Conservation (phyloP, 2,113 vertebrate species). For the Amia ocellicauda region DNA sequence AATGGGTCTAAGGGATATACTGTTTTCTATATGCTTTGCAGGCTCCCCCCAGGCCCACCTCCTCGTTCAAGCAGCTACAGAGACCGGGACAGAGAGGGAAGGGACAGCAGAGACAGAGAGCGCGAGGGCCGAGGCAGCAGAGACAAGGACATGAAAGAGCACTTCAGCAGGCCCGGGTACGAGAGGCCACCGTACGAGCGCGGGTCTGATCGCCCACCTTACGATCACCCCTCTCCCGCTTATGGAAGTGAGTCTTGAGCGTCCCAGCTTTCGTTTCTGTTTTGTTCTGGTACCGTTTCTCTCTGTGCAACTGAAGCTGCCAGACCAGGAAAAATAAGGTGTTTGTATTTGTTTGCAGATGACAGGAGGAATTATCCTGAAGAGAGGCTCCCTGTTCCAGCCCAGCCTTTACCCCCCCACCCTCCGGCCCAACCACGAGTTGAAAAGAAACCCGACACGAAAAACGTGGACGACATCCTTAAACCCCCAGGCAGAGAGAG, state of each 20-base stretch:
- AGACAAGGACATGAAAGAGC: slow-evolving; percentile 76
- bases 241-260: slow-evolving; percentile 69
- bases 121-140: slow-evolving; percentile 56
- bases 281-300: not conserved
- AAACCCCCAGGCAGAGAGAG: slow-evolving; percentile 86
- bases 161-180: slow-evolving; percentile 77
- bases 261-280: not conserved
- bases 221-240: slow-evolving; percentile 72
- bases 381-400: slow-evolving; percentile 75
- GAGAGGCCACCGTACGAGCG: slow-evolving; percentile 83
- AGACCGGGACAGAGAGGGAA: slow-evolving; percentile 55
- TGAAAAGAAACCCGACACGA: slow-evolving; percentile 94
- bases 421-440: slow-evolving; percentile 69
- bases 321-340: not conserved
- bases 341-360: slow-evolving; percentile 51
- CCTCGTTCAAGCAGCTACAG: slow-evolving; percentile 75
- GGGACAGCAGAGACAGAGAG: slow-evolving; percentile 30
- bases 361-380: slow-evolving; percentile 85
- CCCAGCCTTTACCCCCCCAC: slow-evolving; percentile 70
- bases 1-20: too few relatives aligned
- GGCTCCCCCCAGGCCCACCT: slow-evolving; percentile 54
- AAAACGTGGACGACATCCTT: slow-evolving; percentile 94
- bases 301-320: not conserved
- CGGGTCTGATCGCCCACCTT: slow-evolving; percentile 74
- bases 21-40: slow-evolving; percentile 33